A percentile compares a stretch with the other conserved stretches of the same genome.
Conservation (phyloP, 2,888 invertebrate species). For the Pristionchus mayeri region DNA sequence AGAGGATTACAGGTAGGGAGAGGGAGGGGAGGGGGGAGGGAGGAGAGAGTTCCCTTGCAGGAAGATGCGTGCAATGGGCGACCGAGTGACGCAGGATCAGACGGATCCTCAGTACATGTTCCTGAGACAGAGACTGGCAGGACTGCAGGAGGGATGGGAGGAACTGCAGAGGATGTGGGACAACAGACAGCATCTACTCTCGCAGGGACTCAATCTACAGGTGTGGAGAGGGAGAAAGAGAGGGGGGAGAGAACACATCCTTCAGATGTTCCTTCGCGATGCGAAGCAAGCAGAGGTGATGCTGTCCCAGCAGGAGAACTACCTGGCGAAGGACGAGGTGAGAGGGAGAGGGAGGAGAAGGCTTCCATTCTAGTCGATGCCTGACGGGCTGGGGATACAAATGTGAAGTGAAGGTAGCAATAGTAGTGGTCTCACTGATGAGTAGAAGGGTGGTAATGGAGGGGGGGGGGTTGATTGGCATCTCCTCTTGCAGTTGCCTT, state of each 20-base stretch:
- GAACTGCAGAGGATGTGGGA: conserved; percentile 99
- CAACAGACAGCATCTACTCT: conserved; percentile 92
- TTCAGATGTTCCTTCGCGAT: conserved; percentile 90
- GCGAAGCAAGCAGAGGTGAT: conserved; percentile 95
- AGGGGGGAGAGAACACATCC: neutral
- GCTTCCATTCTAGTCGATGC: too few species aligned
- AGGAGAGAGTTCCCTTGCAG: conserved; percentile 83
- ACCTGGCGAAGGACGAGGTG: conserved; percentile 92
- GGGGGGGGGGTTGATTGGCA: too few species aligned
- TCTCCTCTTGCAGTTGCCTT: conserved; percentile 68
- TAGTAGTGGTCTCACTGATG: too few species aligned
- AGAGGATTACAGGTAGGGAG: conserved; percentile 83
- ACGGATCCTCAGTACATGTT: conserved; percentile 99
- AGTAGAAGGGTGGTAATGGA: too few species aligned
- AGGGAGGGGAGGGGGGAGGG: neutral
- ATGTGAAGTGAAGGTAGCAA: too few species aligned
- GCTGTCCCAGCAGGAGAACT: conserved; percentile 97
- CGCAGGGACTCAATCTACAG: conserved; percentile 94
- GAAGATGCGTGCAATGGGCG: conserved; percentile 99
- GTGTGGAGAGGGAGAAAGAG: conserved; percentile 43
- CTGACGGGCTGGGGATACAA: too few species aligned
- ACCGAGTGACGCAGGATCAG: conserved; percentile 88
- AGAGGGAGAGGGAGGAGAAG: too few species aligned
- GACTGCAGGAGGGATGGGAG: conserved; percentile 98
- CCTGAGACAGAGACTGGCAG: conserved; percentile 94